A percentile compares a stretch with the other conserved stretches of the same genome.
phyloP scores from a whole-genome alignment of 1,140 invertebrate species.

The Drosophila nigrodunni region DNA sequence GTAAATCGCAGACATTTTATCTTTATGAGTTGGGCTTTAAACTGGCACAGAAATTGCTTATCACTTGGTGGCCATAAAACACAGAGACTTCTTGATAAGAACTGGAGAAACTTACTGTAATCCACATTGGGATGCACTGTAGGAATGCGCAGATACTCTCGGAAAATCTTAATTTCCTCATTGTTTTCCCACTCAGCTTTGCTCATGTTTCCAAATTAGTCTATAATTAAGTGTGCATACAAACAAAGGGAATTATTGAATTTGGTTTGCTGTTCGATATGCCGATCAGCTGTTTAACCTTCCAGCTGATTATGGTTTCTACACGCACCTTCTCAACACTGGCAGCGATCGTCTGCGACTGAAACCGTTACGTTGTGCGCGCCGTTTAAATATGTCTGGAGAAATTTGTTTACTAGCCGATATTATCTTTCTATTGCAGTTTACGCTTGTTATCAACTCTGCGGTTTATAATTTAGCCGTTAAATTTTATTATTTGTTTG shows the following conservation, averaged over 20 bases:
- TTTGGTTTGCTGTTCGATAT: constrained; percentile 4
- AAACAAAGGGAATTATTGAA: constrained; percentile 1
- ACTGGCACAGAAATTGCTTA: constrained; percentile 12
- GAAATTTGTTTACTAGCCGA: background rate
- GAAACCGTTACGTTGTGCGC: constrained; percentile 8
- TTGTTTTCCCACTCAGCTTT: constrained; percentile 85
- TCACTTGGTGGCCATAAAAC: background rate
- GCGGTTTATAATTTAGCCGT: constrained; percentile 4
- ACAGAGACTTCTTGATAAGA: constrained; percentile 1
- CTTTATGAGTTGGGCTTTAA: constrained; percentile 22
- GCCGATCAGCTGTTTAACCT: constrained; percentile 16
- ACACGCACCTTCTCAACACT: constrained; percentile 62
- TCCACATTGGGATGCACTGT: constrained; percentile 93
- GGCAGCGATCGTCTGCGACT: constrained; percentile 47
- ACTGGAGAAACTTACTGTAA: constrained; percentile 88
- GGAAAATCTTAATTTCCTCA: constrained; percentile 91
- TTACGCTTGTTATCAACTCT: constrained; percentile 28
- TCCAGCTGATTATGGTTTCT: constrained; percentile 16
- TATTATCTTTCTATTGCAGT: constrained; percentile 41
- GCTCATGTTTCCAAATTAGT: constrained; percentile 27
- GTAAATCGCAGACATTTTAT: constrained; percentile 33
- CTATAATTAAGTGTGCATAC: constrained; percentile 6
- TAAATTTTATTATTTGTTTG: constrained; percentile 25
- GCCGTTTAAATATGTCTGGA: constrained; percentile 63
- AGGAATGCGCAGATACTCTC: constrained; percentile 92